Conservation (phyloP, 2,797 vertebrate genomes). For the Tangara arthus region DNA sequence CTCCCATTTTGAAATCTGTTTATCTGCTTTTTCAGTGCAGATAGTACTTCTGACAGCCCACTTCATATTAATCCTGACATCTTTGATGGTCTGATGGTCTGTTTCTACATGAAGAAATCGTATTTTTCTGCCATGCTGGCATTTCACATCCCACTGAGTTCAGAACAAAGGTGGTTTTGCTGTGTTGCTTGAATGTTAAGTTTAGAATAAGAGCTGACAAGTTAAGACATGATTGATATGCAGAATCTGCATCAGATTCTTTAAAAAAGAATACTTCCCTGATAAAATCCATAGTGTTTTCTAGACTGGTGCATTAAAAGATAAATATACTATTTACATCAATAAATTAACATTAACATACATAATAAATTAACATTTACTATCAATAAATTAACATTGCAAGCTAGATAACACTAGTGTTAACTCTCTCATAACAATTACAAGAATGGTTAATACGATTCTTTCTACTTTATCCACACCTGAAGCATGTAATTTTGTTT, state of each 20-base stretch:
- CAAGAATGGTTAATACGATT: neutral
- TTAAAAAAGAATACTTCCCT: neutral
- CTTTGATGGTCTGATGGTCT: conserved; percentile 32
- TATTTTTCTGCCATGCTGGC: conserved; percentile 31
- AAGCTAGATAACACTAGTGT: neutral
- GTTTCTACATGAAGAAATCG: neutral
- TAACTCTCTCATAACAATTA: neutral
- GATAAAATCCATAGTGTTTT: neutral
- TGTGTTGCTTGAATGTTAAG: conserved; percentile 6
- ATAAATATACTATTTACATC: neutral
- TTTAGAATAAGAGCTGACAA: conserved; percentile 27
- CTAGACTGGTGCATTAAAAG: neutral
- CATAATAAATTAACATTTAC: no score
- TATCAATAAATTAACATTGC: neutral
- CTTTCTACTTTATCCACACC: neutral
- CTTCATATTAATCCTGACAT: conserved; percentile 44
- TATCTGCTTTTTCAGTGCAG: neutral
- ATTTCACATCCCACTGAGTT: conserved; percentile 62
- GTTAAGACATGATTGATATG: conserved; percentile 15
- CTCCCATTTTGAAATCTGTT: neutral
- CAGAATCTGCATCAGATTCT: neutral
- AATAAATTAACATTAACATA: neutral
- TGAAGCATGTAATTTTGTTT: neutral
- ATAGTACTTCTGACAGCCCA: neutral
- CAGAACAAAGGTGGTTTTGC: conserved; percentile 38